Evolutionary conservation across 2,888 invertebrate species (phyloP).

Genomic region (Thysanoteuthis rhombus): DNA sequence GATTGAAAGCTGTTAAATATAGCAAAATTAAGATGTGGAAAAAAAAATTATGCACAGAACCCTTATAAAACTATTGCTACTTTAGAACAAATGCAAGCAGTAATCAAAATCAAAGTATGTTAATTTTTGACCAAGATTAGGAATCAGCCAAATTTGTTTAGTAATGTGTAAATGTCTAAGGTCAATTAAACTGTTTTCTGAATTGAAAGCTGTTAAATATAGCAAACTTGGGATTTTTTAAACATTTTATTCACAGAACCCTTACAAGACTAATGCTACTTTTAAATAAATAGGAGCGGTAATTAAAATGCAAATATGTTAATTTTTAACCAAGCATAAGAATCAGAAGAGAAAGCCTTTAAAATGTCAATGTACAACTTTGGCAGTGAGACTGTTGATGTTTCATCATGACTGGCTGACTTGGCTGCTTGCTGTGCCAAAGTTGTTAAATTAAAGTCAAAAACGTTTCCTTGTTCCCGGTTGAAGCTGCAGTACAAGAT

Average conservation of each 20-base stretch:
- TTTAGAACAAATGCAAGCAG: neutral
- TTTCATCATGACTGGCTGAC: neutral
- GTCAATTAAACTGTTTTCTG: too few species aligned
- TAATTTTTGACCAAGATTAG: neutral
- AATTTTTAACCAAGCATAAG: neutral
- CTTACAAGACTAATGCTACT: too few species aligned
- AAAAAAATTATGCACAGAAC: too few species aligned
- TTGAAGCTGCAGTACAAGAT: neutral
- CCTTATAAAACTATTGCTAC: too few species aligned
- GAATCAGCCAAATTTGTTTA: neutral
- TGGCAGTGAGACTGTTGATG: neutral
- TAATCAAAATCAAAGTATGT: neutral
- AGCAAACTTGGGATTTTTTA: too few species aligned
- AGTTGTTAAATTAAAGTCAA: constrained; percentile 12
- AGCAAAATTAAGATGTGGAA: too few species aligned
- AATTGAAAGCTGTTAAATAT: too few species aligned
- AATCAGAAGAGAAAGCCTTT: neutral
- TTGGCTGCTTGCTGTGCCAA: constrained; percentile 12
- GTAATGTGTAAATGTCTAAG: too few species aligned
- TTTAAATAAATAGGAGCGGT: neutral
- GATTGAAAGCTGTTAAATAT: too few species aligned
- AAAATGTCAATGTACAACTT: neutral
- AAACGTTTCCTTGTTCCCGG: neutral
- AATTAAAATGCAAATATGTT: neutral
- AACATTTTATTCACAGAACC: too few species aligned